Conservation (phyloP, 2,888 invertebrate genomes). For the Oligia fasciuncula region DNA sequence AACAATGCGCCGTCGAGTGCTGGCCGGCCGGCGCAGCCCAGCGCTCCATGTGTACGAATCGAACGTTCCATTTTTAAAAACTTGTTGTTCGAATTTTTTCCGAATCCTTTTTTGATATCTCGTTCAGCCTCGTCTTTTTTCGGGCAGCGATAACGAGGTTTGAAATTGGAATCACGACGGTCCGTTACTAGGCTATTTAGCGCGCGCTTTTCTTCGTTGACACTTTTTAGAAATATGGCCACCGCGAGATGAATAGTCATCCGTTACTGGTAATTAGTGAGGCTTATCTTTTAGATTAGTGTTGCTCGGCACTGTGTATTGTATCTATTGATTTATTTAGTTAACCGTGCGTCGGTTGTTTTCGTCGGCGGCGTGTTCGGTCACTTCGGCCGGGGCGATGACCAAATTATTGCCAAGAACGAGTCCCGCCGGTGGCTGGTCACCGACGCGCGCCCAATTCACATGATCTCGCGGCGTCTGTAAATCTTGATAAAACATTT, state of each 20-base stretch:
- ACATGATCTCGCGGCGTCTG: conserved; percentile 73
- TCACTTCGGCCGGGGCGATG: conserved; percentile 79
- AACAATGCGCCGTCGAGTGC: conserved; percentile 75
- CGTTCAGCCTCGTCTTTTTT: conserved; percentile 75
- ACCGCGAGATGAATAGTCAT: conserved; percentile 76
- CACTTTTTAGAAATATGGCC: conserved; percentile 77
- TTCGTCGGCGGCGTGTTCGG: conserved; percentile 68
- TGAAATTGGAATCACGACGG: conserved; percentile 85
- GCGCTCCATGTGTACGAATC: conserved; percentile 65
- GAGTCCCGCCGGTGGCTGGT: conserved; percentile 77
- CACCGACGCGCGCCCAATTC: conserved; percentile 71
- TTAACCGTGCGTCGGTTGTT: conserved; percentile 61
- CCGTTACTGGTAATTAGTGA: conserved; percentile 80
- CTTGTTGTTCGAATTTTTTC: conserved; percentile 73
- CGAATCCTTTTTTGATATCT: conserved; percentile 79
- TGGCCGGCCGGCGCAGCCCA: conserved; percentile 53
- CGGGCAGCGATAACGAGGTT: conserved; percentile 83
- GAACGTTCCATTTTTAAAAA: conserved; percentile 71
- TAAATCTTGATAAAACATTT: conserved; percentile 81
- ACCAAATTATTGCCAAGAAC: conserved; percentile 87
- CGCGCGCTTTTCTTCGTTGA: conserved; percentile 77
- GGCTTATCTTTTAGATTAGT: conserved; percentile 80
- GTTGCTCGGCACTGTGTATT: conserved; percentile 70
- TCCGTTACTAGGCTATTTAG: conserved; percentile 82
- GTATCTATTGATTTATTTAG: conserved; percentile 68